A percentile compares a stretch with the other conserved stretches of the same genome.
These are phyloP conservation scores for Momotus momota DNA, from an alignment of 2,797 vertebrate genomes.

Conservation along the genomic window DNA sequence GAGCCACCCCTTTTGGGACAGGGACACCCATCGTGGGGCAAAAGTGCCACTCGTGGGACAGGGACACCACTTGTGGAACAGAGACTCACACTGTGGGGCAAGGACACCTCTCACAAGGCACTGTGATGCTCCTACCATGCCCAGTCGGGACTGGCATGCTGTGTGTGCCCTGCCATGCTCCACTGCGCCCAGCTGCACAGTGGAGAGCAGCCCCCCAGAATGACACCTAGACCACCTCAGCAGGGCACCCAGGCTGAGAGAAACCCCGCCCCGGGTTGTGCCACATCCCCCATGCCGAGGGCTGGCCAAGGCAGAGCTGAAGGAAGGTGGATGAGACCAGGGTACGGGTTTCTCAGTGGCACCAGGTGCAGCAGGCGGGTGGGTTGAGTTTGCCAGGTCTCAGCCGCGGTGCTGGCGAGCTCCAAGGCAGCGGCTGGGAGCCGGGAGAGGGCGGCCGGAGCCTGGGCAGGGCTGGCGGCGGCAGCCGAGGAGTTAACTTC, in stretches of 20 bases:
- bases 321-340: not conserved
- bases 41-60: not conserved
- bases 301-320: not conserved
- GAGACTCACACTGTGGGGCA: not conserved
- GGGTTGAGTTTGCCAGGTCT: not conserved
- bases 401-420: not conserved
- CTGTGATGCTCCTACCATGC: accelerated
- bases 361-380: accelerated
- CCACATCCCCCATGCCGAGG: accelerated
- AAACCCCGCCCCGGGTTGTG: not conserved
- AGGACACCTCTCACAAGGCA: not conserved
- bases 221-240: not conserved
- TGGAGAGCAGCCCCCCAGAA: not conserved
- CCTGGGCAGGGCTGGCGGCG: not conserved
- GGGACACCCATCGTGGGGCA: accelerated
- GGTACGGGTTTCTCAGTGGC: accelerated
- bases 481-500: constrained; percentile 79
- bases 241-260: not conserved
- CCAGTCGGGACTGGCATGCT: not conserved
- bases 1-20: not conserved
- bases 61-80: not conserved
- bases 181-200: accelerated
- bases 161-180: not conserved
- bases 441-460: not conserved
- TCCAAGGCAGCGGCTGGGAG: not conserved